phyloP scores from a whole-genome alignment of 1,140 invertebrate species.

The Sesamia nonagrioides region DNA sequence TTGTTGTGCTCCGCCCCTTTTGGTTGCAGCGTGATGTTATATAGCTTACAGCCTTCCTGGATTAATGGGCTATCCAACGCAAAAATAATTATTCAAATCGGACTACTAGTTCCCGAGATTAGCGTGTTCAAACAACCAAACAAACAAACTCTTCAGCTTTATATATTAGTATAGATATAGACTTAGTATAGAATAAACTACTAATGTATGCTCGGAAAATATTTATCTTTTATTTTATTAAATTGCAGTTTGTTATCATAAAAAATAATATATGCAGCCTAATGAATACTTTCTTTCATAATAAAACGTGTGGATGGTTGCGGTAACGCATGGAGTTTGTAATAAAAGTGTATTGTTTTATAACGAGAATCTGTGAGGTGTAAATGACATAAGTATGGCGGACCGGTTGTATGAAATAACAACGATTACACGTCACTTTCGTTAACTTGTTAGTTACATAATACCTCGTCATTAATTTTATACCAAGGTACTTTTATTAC shows the following conservation, averaged over 20 bases:
- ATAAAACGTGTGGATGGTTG: not conserved
- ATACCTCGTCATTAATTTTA: not conserved
- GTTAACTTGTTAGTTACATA: not conserved
- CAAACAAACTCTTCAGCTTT: too few species aligned
- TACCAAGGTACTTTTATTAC: too few species aligned
- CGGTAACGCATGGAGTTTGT: not conserved
- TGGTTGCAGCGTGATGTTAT: too few species aligned
- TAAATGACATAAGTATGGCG: not conserved
- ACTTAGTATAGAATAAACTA: too few species aligned
- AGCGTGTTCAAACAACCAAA: too few species aligned
- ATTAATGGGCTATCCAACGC: too few species aligned
- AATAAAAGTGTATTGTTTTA: not conserved
- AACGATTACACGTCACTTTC: not conserved
- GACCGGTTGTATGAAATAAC: not conserved
- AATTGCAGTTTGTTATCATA: conserved; percentile 2
- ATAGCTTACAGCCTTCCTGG: too few species aligned
- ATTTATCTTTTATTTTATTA: not conserved
- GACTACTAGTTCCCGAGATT: too few species aligned
- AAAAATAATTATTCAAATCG: too few species aligned
- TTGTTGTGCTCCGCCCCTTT: too few species aligned
- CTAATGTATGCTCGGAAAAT: conserved; percentile 2
- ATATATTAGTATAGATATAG: too few species aligned
- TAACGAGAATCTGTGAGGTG: not conserved
- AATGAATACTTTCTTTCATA: conserved; percentile 6
- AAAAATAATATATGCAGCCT: not conserved